A percentile compares a stretch with the other conserved stretches of the same genome.
phyloP scores from a whole-genome alignment of 2,797 vertebrate species.

The Amblyopsis hoosieri region DNA sequence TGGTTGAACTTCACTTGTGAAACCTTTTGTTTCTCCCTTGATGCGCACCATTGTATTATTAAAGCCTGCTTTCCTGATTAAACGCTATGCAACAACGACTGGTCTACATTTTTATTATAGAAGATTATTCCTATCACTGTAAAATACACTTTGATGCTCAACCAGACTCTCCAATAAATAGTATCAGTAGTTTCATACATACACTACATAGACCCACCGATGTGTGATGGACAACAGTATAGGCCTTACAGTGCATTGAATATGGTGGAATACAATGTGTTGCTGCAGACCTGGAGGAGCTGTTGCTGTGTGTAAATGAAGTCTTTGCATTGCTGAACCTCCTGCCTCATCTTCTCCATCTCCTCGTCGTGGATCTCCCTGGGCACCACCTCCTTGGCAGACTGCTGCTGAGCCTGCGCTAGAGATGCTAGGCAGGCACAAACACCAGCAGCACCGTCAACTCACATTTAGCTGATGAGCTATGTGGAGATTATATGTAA shows the following conservation, averaged over 20 bases:
- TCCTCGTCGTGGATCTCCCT: conserved; percentile 88
- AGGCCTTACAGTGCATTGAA: not conserved
- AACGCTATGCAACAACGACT: no score
- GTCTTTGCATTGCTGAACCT: conserved; percentile 94
- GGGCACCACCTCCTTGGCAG: conserved; percentile 82
- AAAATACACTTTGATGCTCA: no score
- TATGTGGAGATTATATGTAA: no score
- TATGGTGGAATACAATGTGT: no score
- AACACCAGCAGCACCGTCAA: not conserved
- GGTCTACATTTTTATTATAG: no score
- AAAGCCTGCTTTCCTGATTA: no score
- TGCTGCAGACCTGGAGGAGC: conserved; percentile 85
- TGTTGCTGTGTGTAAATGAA: conserved; percentile 95
- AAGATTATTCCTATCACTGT: no score
- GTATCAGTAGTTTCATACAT: no score
- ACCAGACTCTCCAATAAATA: no score
- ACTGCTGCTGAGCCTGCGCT: conserved; percentile 76
- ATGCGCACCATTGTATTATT: no score
- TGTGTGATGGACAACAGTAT: not conserved
- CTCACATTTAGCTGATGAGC: not conserved
- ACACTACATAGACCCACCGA: not conserved
- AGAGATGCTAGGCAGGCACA: conserved; percentile 76
- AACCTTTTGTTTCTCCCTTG: no score
- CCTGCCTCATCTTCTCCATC: conserved; percentile 85
- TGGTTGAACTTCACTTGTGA: no score